Conservation (phyloP, 2,113 vertebrate species). For the Neolamprologus toae region DNA sequence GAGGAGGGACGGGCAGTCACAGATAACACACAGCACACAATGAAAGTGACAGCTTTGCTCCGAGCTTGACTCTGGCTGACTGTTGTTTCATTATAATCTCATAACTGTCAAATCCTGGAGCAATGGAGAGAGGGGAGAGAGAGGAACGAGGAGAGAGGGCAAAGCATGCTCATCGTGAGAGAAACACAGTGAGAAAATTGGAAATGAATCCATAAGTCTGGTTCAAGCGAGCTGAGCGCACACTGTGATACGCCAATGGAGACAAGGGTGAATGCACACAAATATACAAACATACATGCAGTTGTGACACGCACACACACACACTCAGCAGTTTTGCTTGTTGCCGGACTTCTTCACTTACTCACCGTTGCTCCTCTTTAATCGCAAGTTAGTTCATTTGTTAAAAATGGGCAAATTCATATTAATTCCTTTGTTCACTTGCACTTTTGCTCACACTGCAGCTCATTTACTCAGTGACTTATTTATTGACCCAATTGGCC, state of each 20-base stretch:
- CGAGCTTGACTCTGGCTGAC: constrained; percentile 33
- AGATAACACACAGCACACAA: constrained; percentile 49
- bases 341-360: not conserved
- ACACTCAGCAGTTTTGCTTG: not conserved
- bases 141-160: not conserved
- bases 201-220: constrained; percentile 16
- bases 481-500: not conserved
- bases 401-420: not conserved
- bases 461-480: not conserved
- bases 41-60: constrained; percentile 55
- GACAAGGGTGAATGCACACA: not conserved
- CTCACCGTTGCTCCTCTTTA: not conserved
- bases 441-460: not conserved
- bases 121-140: not conserved
- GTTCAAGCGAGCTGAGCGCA: not conserved
- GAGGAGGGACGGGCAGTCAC: constrained; percentile 6
- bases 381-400: not conserved
- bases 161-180: not conserved
- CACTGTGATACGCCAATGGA: not conserved
- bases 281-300: not conserved
- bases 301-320: not conserved
- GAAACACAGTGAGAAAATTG: not conserved
- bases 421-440: not conserved
- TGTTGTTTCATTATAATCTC: constrained; percentile 67
- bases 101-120: constrained; percentile 56